Percentiles rank a stretch among this genome's conserved stretches.
phyloP scores from a whole-genome alignment of 2,113 vertebrate species.

The Rana temporaria region DNA sequence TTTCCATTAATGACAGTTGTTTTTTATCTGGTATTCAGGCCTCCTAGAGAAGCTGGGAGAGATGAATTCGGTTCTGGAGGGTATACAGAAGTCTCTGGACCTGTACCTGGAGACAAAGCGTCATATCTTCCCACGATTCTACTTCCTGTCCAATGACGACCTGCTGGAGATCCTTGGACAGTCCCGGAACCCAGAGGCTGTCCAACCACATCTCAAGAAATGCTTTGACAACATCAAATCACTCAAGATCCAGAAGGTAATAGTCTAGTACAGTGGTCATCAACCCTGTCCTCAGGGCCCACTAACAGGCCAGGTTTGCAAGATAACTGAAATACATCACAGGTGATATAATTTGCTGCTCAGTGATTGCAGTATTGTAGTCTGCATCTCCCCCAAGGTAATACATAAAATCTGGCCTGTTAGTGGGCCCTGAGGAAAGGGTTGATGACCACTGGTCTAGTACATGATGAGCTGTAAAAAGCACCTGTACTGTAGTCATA shows the following conservation, averaged over 20 bases:
- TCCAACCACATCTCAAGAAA: constrained; percentile 89
- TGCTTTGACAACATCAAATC: constrained; percentile 89
- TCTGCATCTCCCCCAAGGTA: no score
- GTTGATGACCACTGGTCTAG: no score
- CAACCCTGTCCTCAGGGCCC: no score
- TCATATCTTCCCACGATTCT: constrained; percentile 88
- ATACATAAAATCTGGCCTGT: no score
- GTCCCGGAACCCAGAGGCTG: constrained; percentile 82
- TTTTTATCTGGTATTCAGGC: constrained; percentile 64
- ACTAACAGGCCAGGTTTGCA: no score
- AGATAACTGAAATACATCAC: no score
- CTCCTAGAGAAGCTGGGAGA: constrained; percentile 76
- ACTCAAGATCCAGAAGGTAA: constrained; percentile 79
- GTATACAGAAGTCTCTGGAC: constrained; percentile 87
- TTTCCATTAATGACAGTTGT: neutral
- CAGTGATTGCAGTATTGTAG: no score
- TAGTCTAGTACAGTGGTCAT: no score
- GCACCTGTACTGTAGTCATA: no score
- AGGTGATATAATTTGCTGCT: no score
- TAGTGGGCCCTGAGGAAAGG: no score
- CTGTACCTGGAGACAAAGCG: constrained; percentile 88
- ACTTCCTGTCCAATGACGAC: constrained; percentile 89
- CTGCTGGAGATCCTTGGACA: constrained; percentile 88
- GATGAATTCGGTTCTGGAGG: constrained; percentile 81
- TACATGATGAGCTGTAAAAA: no score